phyloP scores from a whole-genome alignment of 2,113 vertebrate species.

The Pristiophorus japonicus region DNA sequence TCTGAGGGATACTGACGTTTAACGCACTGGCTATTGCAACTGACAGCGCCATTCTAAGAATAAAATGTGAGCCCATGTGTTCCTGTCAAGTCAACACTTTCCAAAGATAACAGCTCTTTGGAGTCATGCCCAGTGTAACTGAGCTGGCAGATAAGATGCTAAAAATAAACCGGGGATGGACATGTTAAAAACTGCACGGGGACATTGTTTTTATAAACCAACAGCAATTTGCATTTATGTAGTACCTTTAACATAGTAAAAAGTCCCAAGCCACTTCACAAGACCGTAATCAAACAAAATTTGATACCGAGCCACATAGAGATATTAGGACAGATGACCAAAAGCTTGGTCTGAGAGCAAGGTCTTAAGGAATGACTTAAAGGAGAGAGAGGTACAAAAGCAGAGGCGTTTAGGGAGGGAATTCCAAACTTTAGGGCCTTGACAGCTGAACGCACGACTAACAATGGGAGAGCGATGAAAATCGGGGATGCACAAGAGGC shows the following conservation, averaged over 20 bases:
- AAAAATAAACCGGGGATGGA: conserved; percentile 52
- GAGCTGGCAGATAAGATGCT: conserved; percentile 49
- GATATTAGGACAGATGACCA: background rate
- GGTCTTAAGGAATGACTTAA: no score
- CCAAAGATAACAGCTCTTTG: conserved; percentile 73
- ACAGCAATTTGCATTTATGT: background rate
- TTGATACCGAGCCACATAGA: background rate
- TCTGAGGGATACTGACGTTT: conserved; percentile 39
- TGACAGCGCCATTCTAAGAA: conserved; percentile 53
- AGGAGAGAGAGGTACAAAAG: no score
- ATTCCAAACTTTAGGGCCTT: background rate
- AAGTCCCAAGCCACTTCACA: background rate
- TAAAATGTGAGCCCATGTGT: conserved; percentile 57
- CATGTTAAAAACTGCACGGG: conserved; percentile 36
- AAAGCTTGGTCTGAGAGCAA: no score
- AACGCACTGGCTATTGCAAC: conserved; percentile 41
- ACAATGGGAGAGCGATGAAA: background rate
- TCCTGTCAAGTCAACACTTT: conserved; percentile 74
- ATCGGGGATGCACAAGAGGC: background rate
- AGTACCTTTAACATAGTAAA: background rate
- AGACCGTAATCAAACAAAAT: background rate
- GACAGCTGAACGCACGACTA: background rate
- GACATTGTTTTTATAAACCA: background rate
- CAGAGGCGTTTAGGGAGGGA: no score
- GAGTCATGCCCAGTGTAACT: conserved; percentile 59